phyloP scores from a whole-genome alignment of 2,797 vertebrate species.

The Manis crassicaudata region DNA sequence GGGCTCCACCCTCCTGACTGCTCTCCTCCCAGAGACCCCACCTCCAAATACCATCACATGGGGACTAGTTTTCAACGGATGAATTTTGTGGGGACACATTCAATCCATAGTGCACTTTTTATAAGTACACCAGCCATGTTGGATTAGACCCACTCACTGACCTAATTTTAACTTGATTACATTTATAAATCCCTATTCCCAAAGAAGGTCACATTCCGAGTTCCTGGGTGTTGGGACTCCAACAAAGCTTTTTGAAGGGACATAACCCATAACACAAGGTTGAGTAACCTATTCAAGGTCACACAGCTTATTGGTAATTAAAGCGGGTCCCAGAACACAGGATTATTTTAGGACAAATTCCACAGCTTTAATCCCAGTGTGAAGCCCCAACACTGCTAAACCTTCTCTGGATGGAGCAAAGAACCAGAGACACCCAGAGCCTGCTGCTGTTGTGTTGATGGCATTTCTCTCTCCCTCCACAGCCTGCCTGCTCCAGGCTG shows the following conservation, averaged over 20 bases:
- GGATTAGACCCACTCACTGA: neutral
- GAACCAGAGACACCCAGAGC: neutral
- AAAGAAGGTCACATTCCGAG: neutral
- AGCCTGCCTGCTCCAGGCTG: conserved; percentile 98
- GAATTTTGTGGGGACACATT: neutral
- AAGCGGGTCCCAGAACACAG: neutral
- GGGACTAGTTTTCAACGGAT: neutral
- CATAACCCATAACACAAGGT: neutral
- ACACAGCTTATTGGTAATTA: neutral
- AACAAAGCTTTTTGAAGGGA: neutral
- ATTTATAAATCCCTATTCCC: neutral
- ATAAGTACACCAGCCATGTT: neutral
- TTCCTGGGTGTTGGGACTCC: neutral
- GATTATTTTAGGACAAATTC: neutral
- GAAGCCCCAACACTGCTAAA: neutral
- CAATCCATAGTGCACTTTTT: neutral
- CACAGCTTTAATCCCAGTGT: neutral
- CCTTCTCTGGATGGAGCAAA: neutral
- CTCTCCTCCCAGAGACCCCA: neutral
- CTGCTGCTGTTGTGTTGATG: neutral
- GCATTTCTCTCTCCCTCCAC: neutral
- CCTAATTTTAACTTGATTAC: neutral
- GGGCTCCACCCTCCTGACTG: neutral
- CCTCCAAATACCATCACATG: neutral
- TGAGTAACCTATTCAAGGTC: neutral